phyloP scores from a whole-genome alignment of 2,888 invertebrate species.

The Cephus runcator region DNA sequence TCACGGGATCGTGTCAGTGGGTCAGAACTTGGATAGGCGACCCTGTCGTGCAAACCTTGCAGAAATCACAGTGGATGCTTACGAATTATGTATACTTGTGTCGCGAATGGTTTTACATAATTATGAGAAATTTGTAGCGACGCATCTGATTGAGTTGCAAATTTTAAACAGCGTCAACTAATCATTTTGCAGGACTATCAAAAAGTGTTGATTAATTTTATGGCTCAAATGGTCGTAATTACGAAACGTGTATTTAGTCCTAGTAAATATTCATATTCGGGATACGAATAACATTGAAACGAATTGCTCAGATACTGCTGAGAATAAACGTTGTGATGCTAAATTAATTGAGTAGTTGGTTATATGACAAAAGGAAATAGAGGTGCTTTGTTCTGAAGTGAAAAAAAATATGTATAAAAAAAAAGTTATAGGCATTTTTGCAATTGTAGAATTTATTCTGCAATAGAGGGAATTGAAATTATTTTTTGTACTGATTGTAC shows the following conservation, averaged over 20 bases:
- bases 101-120: neutral
- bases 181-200: neutral
- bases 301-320: neutral
- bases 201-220: neutral
- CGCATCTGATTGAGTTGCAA: neutral
- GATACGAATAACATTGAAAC: neutral
- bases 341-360: no score
- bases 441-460: neutral
- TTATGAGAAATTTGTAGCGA: neutral
- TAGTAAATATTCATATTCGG: neutral
- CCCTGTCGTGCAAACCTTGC: conserved; percentile 12
- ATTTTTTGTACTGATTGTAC: neutral
- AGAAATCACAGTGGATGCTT: neutral
- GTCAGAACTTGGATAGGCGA: conserved; percentile 53
- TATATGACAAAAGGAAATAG: neutral
- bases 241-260: neutral
- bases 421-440: neutral
- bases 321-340: neutral
- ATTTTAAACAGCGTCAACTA: neutral
- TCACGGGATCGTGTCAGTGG: conserved; percentile 61
- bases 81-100: neutral
- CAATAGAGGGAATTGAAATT: neutral
- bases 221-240: neutral
- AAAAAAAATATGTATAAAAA: neutral
- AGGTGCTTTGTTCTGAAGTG: neutral